These are phyloP conservation scores for Cynocephalus volans DNA, from an alignment of 2,113 vertebrate genomes.

Conservation along the genomic window DNA sequence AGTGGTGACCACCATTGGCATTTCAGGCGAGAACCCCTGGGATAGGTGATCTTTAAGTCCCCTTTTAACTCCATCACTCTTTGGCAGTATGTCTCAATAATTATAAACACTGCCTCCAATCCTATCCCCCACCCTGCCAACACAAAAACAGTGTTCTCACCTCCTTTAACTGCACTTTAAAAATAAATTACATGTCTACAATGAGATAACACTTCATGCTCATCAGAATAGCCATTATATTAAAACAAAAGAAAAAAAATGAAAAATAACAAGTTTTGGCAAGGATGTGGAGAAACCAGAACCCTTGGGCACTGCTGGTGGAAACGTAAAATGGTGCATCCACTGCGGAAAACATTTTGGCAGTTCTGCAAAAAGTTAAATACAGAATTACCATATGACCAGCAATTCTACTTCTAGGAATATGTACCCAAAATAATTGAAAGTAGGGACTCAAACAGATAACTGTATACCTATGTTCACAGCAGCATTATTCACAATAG, in stretches of 20 bases:
- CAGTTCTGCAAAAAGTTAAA: background rate
- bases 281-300: background rate
- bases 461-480: fast-evolving
- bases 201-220: background rate
- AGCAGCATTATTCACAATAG: background rate
- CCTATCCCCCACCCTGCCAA: background rate
- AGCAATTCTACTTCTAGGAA: background rate
- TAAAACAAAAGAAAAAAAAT: background rate
- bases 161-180: background rate
- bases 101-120: background rate
- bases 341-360: background rate
- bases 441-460: background rate
- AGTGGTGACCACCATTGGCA: background rate
- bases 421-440: background rate
- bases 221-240: background rate
- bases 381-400: background rate
- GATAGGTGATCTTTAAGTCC: fast-evolving
- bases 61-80: background rate
- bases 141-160: background rate
- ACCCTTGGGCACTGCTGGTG: too few species aligned
- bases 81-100: background rate
- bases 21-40: background rate
- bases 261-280: background rate
- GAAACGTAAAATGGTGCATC: background rate
- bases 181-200: background rate